These are phyloP conservation scores for Hemichromis elongatus DNA, from an alignment of 2,113 vertebrate species.

Conservation along the genomic window DNA sequence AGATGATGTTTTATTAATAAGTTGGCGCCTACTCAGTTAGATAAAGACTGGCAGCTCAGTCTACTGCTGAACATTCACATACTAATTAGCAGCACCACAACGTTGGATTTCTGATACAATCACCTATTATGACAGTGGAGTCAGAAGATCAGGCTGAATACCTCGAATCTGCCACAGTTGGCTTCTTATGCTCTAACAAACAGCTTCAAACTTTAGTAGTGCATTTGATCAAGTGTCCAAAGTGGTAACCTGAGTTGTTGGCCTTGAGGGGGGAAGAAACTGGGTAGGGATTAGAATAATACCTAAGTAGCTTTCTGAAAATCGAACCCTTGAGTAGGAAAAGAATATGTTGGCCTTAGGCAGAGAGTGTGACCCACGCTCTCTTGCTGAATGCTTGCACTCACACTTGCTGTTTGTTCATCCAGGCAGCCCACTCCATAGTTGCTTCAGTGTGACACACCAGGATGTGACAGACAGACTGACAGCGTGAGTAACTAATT, in stretches of 20 bases:
- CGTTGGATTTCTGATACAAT: neutral
- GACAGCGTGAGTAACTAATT: conserved; percentile 73
- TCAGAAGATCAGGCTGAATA: neutral
- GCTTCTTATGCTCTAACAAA: conserved; percentile 2
- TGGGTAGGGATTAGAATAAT: conserved; percentile 70
- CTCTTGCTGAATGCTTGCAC: conserved; percentile 25
- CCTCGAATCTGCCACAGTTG: neutral
- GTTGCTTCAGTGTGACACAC: conserved; percentile 43
- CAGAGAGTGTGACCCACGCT: conserved; percentile 69
- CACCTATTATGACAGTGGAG: neutral
- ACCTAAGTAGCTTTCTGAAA: conserved; percentile 70
- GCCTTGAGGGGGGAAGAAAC: conserved; percentile 1
- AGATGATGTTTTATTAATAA: conserved; percentile 67
- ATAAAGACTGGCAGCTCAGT: conserved; percentile 17
- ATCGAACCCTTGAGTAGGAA: conserved; percentile 63
- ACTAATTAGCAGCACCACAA: neutral
- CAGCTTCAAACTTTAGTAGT: conserved; percentile 36
- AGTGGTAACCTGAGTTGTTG: conserved; percentile 55
- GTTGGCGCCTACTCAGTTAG: neutral
- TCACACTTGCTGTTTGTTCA: conserved; percentile 35
- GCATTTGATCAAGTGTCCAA: conserved; percentile 55
- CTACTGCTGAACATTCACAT: neutral
- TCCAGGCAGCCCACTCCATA: conserved; percentile 47
- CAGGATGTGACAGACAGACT: conserved; percentile 66
- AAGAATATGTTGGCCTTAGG: conserved; percentile 60